A percentile compares a stretch with the other conserved stretches of the same genome.
Evolutionary conservation across 2,113 vertebrate species (phyloP).

Genomic region (Gymnocephalus cernua): DNA sequence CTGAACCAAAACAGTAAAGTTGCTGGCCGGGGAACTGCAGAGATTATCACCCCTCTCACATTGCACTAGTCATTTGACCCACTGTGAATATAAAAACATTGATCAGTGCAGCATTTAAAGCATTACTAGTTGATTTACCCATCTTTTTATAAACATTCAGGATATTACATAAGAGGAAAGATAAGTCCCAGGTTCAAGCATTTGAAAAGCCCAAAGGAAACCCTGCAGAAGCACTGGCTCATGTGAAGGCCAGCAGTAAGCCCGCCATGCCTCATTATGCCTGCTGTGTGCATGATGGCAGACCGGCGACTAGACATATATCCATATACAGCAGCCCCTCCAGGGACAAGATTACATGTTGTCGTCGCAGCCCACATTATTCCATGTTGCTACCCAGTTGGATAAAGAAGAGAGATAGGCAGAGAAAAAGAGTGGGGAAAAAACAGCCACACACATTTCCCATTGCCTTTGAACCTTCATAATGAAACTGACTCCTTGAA

Average conservation of each 20-base stretch:
- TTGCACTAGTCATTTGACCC: neutral
- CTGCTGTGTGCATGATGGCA: slow-evolving; percentile 18
- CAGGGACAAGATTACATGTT: slow-evolving; percentile 47
- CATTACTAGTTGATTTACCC: neutral
- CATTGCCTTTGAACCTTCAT: slow-evolving; percentile 80
- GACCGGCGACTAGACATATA: slow-evolving; percentile 12
- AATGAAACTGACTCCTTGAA: slow-evolving; percentile 82
- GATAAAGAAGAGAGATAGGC: slow-evolving; percentile 15
- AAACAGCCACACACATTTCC: slow-evolving; percentile 60
- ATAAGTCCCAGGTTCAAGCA: neutral
- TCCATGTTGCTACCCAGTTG: slow-evolving; percentile 27
- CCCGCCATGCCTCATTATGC: slow-evolving; percentile 49
- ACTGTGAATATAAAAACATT: slow-evolving; percentile 13
- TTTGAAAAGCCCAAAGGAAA: slow-evolving; percentile 22
- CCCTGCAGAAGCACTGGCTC: slow-evolving; percentile 9
- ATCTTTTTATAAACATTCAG: slow-evolving; percentile 12
- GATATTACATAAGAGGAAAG: slow-evolving; percentile 17
- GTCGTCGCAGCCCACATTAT: slow-evolving; percentile 54
- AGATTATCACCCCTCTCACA: neutral
- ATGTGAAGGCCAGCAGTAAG: slow-evolving; percentile 48
- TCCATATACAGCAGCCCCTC: slow-evolving; percentile 21
- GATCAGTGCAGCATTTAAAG: slow-evolving; percentile 23
- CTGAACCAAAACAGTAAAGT: neutral
- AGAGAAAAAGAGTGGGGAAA: slow-evolving; percentile 1
- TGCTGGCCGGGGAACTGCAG: neutral